Percentiles rank a stretch among this genome's conserved stretches.
phyloP scores from a whole-genome alignment of 37 sponge, comb jelly and placozoan species.

The Chondrosia reniformis region DNA sequence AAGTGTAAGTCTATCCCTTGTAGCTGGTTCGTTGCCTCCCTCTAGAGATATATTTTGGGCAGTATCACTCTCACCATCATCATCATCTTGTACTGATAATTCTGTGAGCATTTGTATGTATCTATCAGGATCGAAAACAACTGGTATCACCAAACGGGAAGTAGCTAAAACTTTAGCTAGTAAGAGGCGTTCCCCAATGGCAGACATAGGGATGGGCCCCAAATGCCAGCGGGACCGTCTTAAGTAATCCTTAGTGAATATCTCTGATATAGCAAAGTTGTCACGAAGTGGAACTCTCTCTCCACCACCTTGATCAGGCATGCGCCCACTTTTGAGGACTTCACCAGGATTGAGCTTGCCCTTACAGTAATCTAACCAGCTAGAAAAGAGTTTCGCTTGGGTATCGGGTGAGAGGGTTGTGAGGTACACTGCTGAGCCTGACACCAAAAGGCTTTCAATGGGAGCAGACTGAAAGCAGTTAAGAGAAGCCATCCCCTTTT shows the following conservation, averaged over 20 bases:
- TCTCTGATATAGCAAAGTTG: constrained; percentile 26
- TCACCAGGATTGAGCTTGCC: constrained; percentile 8
- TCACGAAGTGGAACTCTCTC: neutral
- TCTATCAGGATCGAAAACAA: constrained; percentile 61
- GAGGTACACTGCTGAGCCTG: neutral
- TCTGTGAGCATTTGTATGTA: neutral
- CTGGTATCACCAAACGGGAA: constrained; percentile 2
- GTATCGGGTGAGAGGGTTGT: neutral
- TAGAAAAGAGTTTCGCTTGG: neutral
- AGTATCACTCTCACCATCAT: neutral
- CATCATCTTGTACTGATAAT: no score
- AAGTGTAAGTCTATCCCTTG: neutral
- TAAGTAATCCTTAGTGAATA: neutral
- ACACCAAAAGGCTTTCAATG: constrained; percentile 10
- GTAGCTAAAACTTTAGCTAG: neutral
- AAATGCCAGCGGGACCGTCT: constrained; percentile 9
- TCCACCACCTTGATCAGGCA: neutral
- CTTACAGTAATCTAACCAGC: neutral
- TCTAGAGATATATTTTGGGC: neutral
- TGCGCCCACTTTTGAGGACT: neutral
- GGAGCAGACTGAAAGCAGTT: neutral
- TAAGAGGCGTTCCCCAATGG: neutral
- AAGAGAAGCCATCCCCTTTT: neutral
- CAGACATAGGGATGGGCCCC: neutral
- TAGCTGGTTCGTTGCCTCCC: neutral